Conservation (phyloP, 1,140 invertebrate genomes). For the Triops longicaudatus region DNA sequence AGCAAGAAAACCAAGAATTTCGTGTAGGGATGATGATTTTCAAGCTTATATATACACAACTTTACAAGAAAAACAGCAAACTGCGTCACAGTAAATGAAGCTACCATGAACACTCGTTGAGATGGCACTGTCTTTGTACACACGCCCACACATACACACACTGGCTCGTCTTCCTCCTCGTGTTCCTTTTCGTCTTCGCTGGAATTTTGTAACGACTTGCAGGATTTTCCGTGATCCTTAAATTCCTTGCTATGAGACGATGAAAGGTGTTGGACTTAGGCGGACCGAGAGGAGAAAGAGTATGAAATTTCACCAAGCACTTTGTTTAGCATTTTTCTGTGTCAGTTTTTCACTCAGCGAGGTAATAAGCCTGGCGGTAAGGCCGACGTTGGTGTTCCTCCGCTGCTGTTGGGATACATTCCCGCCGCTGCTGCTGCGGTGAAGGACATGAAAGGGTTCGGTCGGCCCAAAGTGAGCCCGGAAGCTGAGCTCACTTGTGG, state of each 20-base stretch:
- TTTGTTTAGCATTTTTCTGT: too few relatives aligned
- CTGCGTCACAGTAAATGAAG: constrained; percentile 2
- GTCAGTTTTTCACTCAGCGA: neutral
- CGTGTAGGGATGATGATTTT: neutral
- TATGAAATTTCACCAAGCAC: too few relatives aligned
- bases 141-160: neutral
- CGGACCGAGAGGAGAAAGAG: too few relatives aligned
- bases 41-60: neutral
- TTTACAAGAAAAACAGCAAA: neutral
- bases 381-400: constrained; percentile 1
- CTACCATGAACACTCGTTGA: neutral
- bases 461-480: neutral
- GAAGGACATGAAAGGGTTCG: constrained; percentile 1
- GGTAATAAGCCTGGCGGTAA: constrained; percentile 11
- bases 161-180: neutral
- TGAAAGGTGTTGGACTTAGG: too few relatives aligned
- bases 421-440: neutral
- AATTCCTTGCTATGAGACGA: too few relatives aligned
- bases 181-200: neutral
- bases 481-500: constrained; percentile 16
- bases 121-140: neutral
- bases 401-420: neutral
- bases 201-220: too few relatives aligned
- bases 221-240: too few relatives aligned
- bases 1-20: neutral